These are phyloP conservation scores for Calyptommatus sinebrachiatus DNA, from an alignment of 2,113 vertebrate genomes.

Conservation along the genomic window DNA sequence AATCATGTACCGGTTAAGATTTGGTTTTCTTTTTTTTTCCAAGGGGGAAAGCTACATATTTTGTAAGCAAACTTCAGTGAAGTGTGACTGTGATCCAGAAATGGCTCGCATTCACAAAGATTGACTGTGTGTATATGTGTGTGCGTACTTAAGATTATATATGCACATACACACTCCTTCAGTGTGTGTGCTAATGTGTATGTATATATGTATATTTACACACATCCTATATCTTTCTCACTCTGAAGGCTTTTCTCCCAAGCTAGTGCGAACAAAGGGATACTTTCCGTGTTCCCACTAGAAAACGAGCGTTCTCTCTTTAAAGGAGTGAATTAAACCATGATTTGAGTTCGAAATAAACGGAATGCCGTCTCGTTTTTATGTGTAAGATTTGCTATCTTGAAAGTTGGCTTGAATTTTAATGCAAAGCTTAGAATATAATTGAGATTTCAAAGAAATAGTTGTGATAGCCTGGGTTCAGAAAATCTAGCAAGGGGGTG, in stretches of 20 bases:
- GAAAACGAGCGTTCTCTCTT: constrained; percentile 66
- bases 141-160: constrained; percentile 58
- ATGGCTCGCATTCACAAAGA: constrained; percentile 68
- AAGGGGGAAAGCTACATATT: constrained; percentile 64
- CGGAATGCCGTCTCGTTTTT: constrained; percentile 62
- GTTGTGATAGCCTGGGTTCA: no score
- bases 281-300: constrained; percentile 61
- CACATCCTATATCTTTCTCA: constrained; percentile 60
- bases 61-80: constrained; percentile 71
- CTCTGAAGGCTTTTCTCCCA: constrained; percentile 66
- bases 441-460: no score
- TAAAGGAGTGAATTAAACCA: constrained; percentile 70
- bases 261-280: constrained; percentile 67
- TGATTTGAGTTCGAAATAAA: constrained; percentile 64
- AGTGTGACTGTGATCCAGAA: constrained; percentile 65
- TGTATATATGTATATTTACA: constrained; percentile 53
- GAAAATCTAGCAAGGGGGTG: no score
- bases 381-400: not conserved
- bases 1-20: constrained; percentile 71
- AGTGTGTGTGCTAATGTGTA: constrained; percentile 43
- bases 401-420: not conserved
- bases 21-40: constrained; percentile 28
- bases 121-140: constrained; percentile 70
- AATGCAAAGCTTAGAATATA: no score
- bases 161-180: constrained; percentile 62